Base-by-base conservation (phyloP, 2,797 vertebrate genomes). In the Falco concolor region DNA sequence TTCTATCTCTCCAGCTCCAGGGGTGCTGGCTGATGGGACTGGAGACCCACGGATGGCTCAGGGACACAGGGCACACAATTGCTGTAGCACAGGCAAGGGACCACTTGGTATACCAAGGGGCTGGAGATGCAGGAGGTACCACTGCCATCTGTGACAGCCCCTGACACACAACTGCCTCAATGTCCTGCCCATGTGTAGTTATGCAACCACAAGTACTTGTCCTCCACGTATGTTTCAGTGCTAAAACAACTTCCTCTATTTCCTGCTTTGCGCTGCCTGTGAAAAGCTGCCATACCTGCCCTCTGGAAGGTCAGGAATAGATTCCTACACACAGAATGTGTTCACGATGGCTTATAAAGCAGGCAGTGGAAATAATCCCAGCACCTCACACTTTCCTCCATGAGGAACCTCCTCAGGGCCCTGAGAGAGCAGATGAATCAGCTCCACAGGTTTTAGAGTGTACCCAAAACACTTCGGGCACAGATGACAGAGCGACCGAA, bases 161-260 rank as follows among this genome's bases (percentile, higher is more conserved):
- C 4, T 8, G 25, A 9, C 2, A 18, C 0, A 0, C 13, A 87
- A 52, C 4, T 77, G 44, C 12, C 36, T n/a, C 7, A 1, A 20
- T 50, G n/a, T 76, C 34, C 81, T 77, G 34, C 53, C 53, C 61
- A 52, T 18, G 34, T 72, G 53, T n/a, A 72, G 78, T 69, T 23
- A 80, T 0, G 0, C 19, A 84, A 30, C 40, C 20, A 36, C 12
- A 52, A 80, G 69, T 40, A 60, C 34, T 47, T 47, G 57, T 24
- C 36, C 23, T 75, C 40, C 14, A 3, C 5, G 1, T 40, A 23
- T 0, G 1, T n/a, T 50, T 15, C 9, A 89, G 53, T 24, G 59
- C 61, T 89, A 60, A 28, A 53, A 80, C 20, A 59, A 56, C 9
- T 45, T 86, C n/a, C 27, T 32, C 13, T 45, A 16, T 53, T 76